phyloP scores from a whole-genome alignment of 2,888 invertebrate genomes.

The Heliconius ismenius region DNA sequence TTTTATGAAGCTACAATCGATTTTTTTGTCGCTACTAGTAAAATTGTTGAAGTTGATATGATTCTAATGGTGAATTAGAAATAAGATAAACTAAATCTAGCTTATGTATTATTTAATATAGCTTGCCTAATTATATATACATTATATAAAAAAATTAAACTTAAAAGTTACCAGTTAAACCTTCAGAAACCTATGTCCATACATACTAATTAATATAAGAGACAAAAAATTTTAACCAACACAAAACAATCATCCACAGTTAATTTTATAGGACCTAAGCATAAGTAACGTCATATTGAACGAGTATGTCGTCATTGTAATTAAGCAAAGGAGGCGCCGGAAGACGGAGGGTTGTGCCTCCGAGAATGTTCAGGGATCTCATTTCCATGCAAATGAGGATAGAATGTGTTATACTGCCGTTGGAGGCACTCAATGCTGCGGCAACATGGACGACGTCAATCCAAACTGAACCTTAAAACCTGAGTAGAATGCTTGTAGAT shows the following conservation, averaged over 20 bases:
- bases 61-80: background rate
- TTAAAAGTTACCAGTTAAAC: background rate
- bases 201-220: background rate
- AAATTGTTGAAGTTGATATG: background rate
- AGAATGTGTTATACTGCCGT: constrained; percentile 63
- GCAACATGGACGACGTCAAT: constrained; percentile 19
- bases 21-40: background rate
- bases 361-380: constrained; percentile 75
- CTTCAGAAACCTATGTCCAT: background rate
- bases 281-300: constrained; percentile 46
- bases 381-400: constrained; percentile 80
- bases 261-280: constrained; percentile 21
- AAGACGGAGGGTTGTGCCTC: constrained; percentile 66
- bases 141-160: background rate
- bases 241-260: background rate
- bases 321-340: constrained; percentile 77
- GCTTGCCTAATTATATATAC: too few relatives aligned
- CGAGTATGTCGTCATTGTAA: constrained; percentile 69
- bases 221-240: background rate
- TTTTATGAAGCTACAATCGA: constrained; percentile 9
- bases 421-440: constrained; percentile 53
- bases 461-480: constrained; percentile 26
- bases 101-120: background rate
- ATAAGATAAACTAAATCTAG: background rate
- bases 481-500: constrained; percentile 15